Base-by-base conservation (phyloP, 2,888 invertebrate species). In the Strigamia crassipes region DNA sequence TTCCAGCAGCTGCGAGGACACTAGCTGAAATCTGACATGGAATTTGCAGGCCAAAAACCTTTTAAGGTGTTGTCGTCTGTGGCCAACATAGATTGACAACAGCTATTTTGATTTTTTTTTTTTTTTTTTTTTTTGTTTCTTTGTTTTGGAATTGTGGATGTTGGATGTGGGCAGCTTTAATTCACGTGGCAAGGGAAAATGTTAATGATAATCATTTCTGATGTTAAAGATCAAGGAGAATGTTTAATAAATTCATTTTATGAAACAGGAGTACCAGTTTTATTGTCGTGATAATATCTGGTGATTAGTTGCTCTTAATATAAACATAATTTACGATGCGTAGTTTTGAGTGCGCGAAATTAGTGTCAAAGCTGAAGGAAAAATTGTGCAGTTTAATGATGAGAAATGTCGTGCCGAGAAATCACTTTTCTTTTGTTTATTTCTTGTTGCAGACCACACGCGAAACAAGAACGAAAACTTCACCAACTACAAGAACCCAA, bases 401-500 rank as follows among this genome's bases (percentile, higher is more conserved):
- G 38, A 38, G 6, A 38, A 38, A 38, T 38, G 38, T 2, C 2
- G 38, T 4, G 38, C 38, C 6, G 5, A n/a, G 9, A 38, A 18
- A 23, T 80, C 10, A 41, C 18, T 18, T 27, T 80, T 61, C 27
- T 2, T 80, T 38, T 61, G 3, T 27, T 21, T 51, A 82, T 82
- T 84, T 83, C 27, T 84, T 82, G 84, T 86, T 86, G 21, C 86
- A 89, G 89, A 87, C 84, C 84, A 86, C 83, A 83, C 85, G 80
- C 89, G 89, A 88, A 89, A 89, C 84, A 86, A 86, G 85, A 88
- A 88, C 84, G 87, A 90, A 88, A 90, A 91, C 88, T 90, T 90
- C 87, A 91, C 91, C 81, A 90, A 91, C 21, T 73, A 82, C 87
- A 91, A 91, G 83, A 86, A 86, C 86, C 90, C 91, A 83, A 92